Base-by-base conservation (phyloP, 1,140 invertebrate genomes). In the Wasmannia auropunctata region DNA sequence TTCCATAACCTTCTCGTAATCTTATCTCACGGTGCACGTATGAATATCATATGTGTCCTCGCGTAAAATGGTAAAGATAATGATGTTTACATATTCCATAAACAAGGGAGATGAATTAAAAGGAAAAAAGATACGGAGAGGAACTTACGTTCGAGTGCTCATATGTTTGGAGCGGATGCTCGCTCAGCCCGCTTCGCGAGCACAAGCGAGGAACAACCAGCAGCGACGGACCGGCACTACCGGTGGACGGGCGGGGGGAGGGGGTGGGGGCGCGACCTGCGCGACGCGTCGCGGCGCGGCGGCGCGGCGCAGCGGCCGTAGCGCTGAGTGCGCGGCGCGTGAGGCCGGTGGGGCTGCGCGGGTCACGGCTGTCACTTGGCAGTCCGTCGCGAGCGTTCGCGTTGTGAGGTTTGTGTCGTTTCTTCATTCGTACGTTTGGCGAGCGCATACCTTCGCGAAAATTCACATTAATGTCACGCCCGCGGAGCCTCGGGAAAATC, bases 301-400 rank as follows among this genome's bases (percentile, higher is more conserved):
- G 89, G 85, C 87, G 89, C 90, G 88, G 85, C 54, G 31, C 67
- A 25, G 75, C 88, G 88, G n/a, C n/a, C n/a, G n/a, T n/a, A n/a
- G n/a, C n/a, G n/a, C n/a, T n/a, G n/a, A n/a, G n/a, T n/a, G n/a
- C 54, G 31, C 67, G 31, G 75, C 88, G 88, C 88, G 88, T 89
- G 85, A 74, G 67, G 88, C 69, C 89, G 85, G 88, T 89, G 85
- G 79, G 67, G 88, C 69, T 90, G 85, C 87, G 89, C 90, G 88
- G 85, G 67, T 86, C 86, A 79, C 80, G 84, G 63, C 70, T 91
- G 92, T 93, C 92, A 93, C 89, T 92, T 92, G 92, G 91, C 92
- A 93, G 92, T 93, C 89, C 83, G 88, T 86, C 88, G 87, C 92
- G 89, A 92, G 89, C 89, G 87, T 56, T 93, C 86, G 16, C 60